Conservation (phyloP, 2,113 vertebrate species). For the Oreotragus oreotragus region DNA sequence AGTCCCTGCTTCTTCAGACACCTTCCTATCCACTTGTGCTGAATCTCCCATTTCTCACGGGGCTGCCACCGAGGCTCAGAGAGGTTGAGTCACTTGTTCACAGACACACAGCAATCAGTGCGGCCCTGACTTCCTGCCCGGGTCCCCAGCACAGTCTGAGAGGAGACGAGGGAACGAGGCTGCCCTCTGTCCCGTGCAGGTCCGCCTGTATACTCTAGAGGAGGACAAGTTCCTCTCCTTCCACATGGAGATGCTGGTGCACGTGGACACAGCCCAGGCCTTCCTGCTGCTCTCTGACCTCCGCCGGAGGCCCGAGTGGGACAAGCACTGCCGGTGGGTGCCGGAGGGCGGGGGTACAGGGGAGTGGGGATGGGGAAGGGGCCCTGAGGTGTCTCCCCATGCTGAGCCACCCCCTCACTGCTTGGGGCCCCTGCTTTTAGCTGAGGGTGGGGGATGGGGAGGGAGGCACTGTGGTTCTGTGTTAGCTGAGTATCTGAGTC, state of each 20-base stretch:
- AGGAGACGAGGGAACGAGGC: not conserved
- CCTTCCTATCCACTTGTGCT: not conserved
- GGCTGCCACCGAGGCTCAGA: not conserved
- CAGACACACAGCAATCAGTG: not conserved
- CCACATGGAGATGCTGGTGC: slow-evolving; percentile 88
- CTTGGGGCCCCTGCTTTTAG: not conserved
- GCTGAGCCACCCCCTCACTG: not conserved
- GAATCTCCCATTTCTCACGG: not conserved
- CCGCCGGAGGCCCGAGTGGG: slow-evolving; percentile 37
- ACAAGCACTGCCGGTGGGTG: too few relatives aligned
- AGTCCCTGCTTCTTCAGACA: not conserved
- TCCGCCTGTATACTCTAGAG: slow-evolving; percentile 91
- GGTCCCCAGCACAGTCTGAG: not conserved
- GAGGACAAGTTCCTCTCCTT: slow-evolving; percentile 94
- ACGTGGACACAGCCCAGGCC: slow-evolving; percentile 74
- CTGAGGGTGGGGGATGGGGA: fast-evolving
- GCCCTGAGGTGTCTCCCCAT: not conserved
- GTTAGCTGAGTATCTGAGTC: not conserved
- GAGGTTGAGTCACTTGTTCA: not conserved
- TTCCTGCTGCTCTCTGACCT: slow-evolving; percentile 58
- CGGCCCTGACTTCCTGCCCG: not conserved
- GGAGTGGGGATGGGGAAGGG: too few relatives aligned
- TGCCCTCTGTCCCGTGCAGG: slow-evolving; percentile 72
- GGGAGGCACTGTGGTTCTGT: not conserved
- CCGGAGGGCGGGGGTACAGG: too few relatives aligned